Percentiles rank a stretch among this genome's conserved stretches.
Conservation (phyloP, 2,888 invertebrate genomes). For the Norana najaformis region DNA sequence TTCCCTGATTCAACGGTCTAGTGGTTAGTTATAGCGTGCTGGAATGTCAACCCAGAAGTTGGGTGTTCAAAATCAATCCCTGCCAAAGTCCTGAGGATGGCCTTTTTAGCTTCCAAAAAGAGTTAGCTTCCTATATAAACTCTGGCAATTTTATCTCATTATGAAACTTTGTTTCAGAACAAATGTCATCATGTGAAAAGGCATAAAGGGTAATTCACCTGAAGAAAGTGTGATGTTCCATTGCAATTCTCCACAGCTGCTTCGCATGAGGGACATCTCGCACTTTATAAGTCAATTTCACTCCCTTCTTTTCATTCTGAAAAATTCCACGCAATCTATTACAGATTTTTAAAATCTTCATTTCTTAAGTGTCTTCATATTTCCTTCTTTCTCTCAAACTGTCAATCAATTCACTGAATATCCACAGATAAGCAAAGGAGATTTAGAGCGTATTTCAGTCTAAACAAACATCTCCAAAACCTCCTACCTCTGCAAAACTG, state of each 20-base stretch:
- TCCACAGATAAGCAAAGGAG: background rate
- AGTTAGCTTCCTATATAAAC: too few species aligned
- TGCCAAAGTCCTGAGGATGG: too few species aligned
- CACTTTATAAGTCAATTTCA: background rate
- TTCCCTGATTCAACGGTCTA: too few species aligned
- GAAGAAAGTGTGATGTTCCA: slow-evolving; percentile 31
- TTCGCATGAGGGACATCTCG: slow-evolving; percentile 61
- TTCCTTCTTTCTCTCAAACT: background rate
- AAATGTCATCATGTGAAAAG: background rate
- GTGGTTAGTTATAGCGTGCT: too few species aligned
- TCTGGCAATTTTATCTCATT: too few species aligned
- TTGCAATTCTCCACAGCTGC: slow-evolving; percentile 30
- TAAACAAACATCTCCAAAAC: background rate
- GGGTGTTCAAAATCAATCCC: too few species aligned
- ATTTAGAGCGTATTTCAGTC: background rate
- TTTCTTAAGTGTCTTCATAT: background rate
- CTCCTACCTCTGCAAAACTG: background rate
- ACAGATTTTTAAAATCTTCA: background rate
- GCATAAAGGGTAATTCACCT: background rate
- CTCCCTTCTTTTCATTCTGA: background rate
- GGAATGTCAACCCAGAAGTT: too few species aligned
- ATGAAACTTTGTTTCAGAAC: too few species aligned
- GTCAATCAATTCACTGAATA: background rate
- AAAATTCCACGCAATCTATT: background rate
- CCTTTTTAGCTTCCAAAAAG: too few species aligned